Percentiles rank a stretch among this genome's conserved stretches.
Evolutionary conservation across 2,888 invertebrate genomes (phyloP).

Genomic region (Dermolepida albohirtum): DNA sequence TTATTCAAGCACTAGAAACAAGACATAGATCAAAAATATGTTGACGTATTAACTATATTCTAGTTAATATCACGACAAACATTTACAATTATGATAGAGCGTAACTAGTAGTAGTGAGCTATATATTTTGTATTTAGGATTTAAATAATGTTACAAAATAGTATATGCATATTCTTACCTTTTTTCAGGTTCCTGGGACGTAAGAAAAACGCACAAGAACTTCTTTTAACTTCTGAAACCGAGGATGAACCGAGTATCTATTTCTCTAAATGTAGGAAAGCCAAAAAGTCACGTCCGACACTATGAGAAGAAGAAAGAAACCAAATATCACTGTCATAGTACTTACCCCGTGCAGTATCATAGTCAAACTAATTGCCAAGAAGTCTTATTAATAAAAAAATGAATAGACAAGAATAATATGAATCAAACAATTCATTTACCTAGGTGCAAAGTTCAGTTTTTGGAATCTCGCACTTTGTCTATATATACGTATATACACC

Average conservation of each 20-base stretch:
- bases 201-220: conserved; percentile 63
- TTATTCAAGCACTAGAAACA: too few species aligned
- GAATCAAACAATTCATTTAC: conserved; percentile 16
- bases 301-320: not conserved
- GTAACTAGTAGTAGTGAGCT: too few species aligned
- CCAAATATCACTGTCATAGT: not conserved
- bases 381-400: too few species aligned
- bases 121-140: too few species aligned
- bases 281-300: not conserved
- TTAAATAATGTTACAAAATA: too few species aligned
- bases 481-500: not conserved
- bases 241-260: conserved; percentile 61
- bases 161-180: not conserved
- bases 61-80: too few species aligned
- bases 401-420: not conserved
- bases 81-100: too few species aligned
- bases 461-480: conserved; percentile 15
- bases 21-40: too few species aligned
- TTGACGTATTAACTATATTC: too few species aligned
- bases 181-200: conserved; percentile 64
- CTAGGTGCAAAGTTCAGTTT: conserved; percentile 9
- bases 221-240: conserved; percentile 61
- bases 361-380: not conserved
- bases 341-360: conserved; percentile 20
- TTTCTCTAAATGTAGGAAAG: conserved; percentile 1